Conservation (phyloP, 35 echinoderm and acorn worm genomes). For the Ptychodera flava region DNA sequence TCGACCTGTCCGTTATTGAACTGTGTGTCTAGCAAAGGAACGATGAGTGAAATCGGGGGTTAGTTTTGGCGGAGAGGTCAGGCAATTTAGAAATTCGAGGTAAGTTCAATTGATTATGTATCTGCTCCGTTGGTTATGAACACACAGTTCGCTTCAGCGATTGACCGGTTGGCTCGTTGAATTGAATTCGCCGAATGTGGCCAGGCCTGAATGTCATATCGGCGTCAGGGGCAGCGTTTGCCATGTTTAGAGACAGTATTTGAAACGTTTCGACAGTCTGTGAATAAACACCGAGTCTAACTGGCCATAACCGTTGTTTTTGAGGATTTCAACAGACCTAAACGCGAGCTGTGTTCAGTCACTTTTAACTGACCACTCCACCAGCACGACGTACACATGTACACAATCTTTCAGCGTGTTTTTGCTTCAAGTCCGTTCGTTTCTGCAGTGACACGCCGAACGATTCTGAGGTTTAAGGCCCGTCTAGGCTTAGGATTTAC, state of each 20-base stretch:
- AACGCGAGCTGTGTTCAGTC: conserved; percentile 15
- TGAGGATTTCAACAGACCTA: neutral
- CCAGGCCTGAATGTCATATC: neutral
- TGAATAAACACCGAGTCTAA: no score
- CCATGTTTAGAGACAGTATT: no score
- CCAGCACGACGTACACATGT: neutral
- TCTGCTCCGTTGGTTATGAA: neutral
- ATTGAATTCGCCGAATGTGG: neutral
- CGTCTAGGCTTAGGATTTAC: neutral
- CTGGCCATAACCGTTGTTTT: neutral
- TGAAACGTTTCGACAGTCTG: no score
- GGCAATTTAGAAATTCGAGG: neutral
- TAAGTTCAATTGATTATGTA: neutral
- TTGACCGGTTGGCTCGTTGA: neutral
- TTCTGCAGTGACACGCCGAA: neutral
- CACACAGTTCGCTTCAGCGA: neutral
- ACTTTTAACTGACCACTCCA: neutral
- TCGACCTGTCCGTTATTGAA: neutral
- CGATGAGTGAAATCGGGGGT: neutral
- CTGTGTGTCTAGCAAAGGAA: neutral
- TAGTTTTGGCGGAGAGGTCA: neutral
- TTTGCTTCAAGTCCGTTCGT: neutral
- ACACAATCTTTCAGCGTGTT: neutral
- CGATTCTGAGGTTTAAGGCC: neutral
- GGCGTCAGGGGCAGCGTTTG: neutral